Conservation (phyloP, 2,888 invertebrate genomes). For the Habroteleia sp. region DNA sequence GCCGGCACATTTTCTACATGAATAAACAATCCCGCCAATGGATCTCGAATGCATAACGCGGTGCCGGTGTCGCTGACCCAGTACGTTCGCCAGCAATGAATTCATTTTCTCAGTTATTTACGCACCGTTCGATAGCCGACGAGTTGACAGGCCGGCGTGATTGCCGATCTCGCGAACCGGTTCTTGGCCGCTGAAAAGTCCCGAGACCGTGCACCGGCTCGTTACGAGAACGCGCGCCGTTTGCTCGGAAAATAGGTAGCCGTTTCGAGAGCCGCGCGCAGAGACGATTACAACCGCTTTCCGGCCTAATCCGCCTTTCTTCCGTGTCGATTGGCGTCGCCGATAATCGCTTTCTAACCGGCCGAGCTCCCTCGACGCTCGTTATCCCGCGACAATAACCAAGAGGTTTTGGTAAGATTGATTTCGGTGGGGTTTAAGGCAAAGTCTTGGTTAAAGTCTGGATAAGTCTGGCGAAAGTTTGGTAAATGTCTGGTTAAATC, state of each 20-base stretch:
- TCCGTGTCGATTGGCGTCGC: conserved; percentile 38
- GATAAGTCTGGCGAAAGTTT: too few relatives aligned
- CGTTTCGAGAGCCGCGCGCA: conserved; percentile 34
- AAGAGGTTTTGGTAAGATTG: conserved; percentile 7
- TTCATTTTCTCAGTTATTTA: conserved; percentile 64
- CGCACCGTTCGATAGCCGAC: conserved; percentile 59
- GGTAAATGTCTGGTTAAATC: too few relatives aligned
- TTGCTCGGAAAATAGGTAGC: conserved; percentile 63
- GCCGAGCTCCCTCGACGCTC: background rate
- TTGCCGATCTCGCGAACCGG: conserved; percentile 65
- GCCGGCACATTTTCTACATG: conserved; percentile 42
- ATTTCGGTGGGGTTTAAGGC: conserved; percentile 9
- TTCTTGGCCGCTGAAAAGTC: conserved; percentile 56
- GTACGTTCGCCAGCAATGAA: conserved; percentile 60
- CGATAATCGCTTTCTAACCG: conserved; percentile 52
- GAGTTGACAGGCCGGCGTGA: conserved; percentile 61
- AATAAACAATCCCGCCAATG: conserved; percentile 55
- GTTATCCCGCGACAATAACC: background rate
- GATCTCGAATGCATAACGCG: conserved; percentile 48
- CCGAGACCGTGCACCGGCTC: conserved; percentile 33
- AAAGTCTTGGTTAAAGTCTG: too few relatives aligned
- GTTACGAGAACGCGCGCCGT: conserved; percentile 38
- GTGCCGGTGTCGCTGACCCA: conserved; percentile 57
- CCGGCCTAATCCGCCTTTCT: conserved; percentile 58
- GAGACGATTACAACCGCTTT: conserved; percentile 60